A percentile compares a stretch with the other conserved stretches of the same genome.
Evolutionary conservation across 2,888 invertebrate species (phyloP).

Genomic region (Lamellibrachia columna): DNA sequence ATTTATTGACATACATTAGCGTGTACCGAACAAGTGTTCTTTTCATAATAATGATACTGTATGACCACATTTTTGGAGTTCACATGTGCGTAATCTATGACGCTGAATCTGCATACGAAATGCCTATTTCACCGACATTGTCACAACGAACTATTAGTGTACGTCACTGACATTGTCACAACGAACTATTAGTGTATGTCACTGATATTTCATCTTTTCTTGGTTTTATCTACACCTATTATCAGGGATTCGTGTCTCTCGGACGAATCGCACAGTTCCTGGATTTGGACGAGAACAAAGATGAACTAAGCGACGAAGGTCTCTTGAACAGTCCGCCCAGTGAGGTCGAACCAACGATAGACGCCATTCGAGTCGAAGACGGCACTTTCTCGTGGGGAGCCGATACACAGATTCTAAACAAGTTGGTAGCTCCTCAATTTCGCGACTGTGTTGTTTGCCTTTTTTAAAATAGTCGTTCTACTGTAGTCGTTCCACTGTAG

Average conservation of each 20-base stretch:
- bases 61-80: not conserved
- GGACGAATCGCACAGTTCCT: not conserved
- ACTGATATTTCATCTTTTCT: not conserved
- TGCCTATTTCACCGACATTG: not conserved
- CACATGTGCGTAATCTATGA: not conserved
- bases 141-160: too few species aligned
- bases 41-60: not conserved
- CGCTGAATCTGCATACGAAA: not conserved
- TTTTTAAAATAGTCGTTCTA: not conserved
- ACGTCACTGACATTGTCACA: not conserved
- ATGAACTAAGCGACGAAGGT: not conserved
- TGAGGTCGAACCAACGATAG: not conserved
- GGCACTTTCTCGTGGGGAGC: conserved; percentile 60
- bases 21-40: too few species aligned
- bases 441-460: not conserved
- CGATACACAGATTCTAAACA: conserved; percentile 46
- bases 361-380: conserved; percentile 47
- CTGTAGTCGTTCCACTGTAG: not conserved
- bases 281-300: not conserved
- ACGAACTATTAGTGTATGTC: not conserved
- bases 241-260: not conserved
- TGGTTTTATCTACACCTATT: not conserved
- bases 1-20: too few species aligned
- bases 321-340: not conserved
- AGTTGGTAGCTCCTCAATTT: conserved; percentile 42